Base-by-base conservation (phyloP, 2,888 invertebrate genomes). In the Pilophorus perplexus region DNA sequence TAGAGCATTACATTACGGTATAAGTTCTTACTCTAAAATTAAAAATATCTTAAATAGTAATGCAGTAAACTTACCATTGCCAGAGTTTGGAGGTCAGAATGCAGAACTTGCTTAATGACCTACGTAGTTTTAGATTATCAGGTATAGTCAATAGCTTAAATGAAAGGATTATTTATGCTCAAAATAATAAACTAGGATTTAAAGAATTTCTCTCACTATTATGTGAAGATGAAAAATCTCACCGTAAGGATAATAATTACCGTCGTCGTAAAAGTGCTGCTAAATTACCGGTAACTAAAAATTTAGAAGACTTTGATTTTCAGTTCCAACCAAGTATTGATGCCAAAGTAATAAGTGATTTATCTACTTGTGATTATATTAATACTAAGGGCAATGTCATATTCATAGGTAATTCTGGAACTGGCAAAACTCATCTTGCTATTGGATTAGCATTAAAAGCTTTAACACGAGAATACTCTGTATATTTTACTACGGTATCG, bases 141-240 rank as follows among this genome's bases (percentile, higher is more conserved):
- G 42, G 42, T 42, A 42, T 42, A 42, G 42, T 42, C 42, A 42
- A 42, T 42, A 42, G 42, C 42, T 42, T 42, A 42, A 42, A 42
- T 42, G 42, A 42, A 42, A 14, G 42, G 16, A 42, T 42, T 42
- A 42, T 42, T 42, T 14, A 42, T 42, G 42, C 42, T 42, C 42
- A 42, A 42, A 42, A 33, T 33, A 33, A 33, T 33, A 33, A 33
- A 33, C 33, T 33, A 33, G 33, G 33, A 33, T 33, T 33, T 33
- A 33, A 33, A 33, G 33, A 33, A 33, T 33, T 33, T 33, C 33
- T 33, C 33, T 33, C 33, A 12, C 33, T 33, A 33, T 33, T 12
- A 33, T 33, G 33, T 33, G 33, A 33, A 33, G 6, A 33, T 33
- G 33, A 33, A 33, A 8, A 33, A 33, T 33, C 12, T 33, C 12